Conservation (phyloP, 2,797 vertebrate species). For the Tamandua tetradactyla region DNA sequence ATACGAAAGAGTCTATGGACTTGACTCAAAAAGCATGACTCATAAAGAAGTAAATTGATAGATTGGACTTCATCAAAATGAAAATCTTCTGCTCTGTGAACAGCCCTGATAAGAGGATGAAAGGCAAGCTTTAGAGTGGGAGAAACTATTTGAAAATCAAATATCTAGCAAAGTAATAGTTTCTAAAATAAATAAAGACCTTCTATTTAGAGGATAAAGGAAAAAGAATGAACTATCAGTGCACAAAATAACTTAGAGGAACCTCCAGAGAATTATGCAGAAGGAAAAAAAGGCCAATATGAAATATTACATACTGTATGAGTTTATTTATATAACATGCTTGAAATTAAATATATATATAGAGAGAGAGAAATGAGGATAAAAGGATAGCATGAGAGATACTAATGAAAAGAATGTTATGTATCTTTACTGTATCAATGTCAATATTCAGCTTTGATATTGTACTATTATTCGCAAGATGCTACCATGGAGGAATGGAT, state of each 20-base stretch:
- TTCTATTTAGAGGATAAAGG: not conserved
- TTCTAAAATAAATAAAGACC: not conserved
- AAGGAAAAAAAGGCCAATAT: not conserved
- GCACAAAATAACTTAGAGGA: not conserved
- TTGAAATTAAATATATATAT: not conserved
- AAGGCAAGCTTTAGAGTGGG: not conserved
- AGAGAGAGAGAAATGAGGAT: too few species aligned
- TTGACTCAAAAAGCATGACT: not conserved
- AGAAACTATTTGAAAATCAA: not conserved
- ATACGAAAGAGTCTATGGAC: not conserved
- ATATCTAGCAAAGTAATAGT: not conserved
- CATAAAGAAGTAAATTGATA: not conserved
- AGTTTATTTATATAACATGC: not conserved
- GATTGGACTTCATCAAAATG: not conserved
- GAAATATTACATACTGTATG: not conserved
- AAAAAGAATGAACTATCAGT: not conserved
- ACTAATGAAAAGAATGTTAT: not conserved
- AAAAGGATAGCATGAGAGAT: not conserved
- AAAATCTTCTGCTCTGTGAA: too few species aligned
- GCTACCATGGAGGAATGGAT: rapidly evolving
- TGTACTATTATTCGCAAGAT: not conserved
- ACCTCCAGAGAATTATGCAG: not conserved
- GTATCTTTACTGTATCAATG: not conserved
- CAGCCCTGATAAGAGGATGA: not conserved
- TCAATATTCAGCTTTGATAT: not conserved